These are phyloP conservation scores for Galemys pyrenaicus DNA, from an alignment of 2,113 vertebrate genomes.

Conservation along the genomic window DNA sequence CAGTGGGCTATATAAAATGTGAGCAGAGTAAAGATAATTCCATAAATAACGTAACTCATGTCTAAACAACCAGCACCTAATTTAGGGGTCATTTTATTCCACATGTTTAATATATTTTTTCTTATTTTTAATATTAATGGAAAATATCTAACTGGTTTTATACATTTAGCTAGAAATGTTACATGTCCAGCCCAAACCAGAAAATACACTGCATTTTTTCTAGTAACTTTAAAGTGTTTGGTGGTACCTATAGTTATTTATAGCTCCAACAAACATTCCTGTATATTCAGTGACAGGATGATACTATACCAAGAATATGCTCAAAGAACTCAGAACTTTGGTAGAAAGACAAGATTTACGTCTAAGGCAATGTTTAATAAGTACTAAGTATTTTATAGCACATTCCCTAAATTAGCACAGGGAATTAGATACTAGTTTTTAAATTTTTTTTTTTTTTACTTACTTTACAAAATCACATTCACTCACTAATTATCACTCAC, in stretches of 20 bases:
- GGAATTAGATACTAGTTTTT: not conserved
- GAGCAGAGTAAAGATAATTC: slow-evolving; percentile 17
- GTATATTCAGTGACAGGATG: not conserved
- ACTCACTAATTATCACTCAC: too few relatives aligned
- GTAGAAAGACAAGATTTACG: slow-evolving; percentile 10
- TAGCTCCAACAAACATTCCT: not conserved
- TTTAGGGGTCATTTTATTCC: not conserved
- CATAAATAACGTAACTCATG: not conserved
- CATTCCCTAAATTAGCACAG: not conserved
- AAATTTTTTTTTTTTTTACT: not conserved
- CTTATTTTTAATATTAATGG: slow-evolving; percentile 6
- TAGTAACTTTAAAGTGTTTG: not conserved
- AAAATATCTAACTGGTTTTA: slow-evolving; percentile 4
- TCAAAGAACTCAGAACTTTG: slow-evolving; percentile 1
- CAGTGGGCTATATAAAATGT: not conserved
- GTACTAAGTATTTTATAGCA: not conserved
- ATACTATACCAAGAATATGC: not conserved
- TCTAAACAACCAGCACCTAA: not conserved
- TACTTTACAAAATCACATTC: not conserved
- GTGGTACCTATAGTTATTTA: not conserved
- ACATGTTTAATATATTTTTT: slow-evolving; percentile 13
- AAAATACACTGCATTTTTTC: not conserved
- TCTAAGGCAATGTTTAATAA: not conserved
- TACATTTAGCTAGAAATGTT: slow-evolving; percentile 14
- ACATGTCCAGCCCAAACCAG: not conserved